phyloP scores from a whole-genome alignment of 2,113 vertebrate genomes.

The Athene noctua region DNA sequence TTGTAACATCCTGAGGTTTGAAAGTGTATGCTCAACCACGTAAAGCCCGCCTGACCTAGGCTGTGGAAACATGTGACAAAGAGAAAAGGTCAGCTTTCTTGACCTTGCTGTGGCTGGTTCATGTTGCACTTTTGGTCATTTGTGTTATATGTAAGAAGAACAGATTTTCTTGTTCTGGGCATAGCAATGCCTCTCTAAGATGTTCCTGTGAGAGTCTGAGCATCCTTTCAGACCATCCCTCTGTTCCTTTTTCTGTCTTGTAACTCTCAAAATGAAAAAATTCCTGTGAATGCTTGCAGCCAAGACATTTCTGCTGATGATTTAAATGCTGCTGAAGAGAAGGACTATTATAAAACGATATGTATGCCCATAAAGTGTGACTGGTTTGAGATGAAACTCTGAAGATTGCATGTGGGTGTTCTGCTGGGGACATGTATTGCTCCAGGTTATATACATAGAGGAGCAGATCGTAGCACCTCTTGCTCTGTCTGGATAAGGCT shows the following conservation, averaged over 20 bases:
- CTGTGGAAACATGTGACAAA: background rate
- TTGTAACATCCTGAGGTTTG: background rate
- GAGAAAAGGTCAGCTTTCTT: background rate
- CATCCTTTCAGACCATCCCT: background rate
- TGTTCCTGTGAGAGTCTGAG: background rate
- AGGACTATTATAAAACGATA: conserved; percentile 32
- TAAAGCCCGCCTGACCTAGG: background rate
- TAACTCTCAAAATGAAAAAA: background rate
- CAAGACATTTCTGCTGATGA: background rate
- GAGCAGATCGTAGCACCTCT: background rate
- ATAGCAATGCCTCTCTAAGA: background rate
- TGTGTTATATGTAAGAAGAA: background rate
- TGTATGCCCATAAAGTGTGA: background rate
- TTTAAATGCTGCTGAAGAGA: background rate
- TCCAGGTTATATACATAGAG: background rate
- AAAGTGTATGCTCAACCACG: background rate
- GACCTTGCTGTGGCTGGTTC: background rate
- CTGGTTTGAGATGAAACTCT: background rate
- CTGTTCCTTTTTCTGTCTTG: background rate
- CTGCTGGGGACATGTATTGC: background rate
- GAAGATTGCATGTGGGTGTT: background rate
- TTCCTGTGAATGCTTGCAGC: background rate
- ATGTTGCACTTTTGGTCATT: background rate
- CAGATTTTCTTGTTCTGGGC: background rate
- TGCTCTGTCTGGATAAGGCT: background rate